Evolutionary conservation across 2,113 vertebrate species (phyloP), one percentile per base, ranked within the genome.

Genomic region (Tamias sibiricus): DNA sequence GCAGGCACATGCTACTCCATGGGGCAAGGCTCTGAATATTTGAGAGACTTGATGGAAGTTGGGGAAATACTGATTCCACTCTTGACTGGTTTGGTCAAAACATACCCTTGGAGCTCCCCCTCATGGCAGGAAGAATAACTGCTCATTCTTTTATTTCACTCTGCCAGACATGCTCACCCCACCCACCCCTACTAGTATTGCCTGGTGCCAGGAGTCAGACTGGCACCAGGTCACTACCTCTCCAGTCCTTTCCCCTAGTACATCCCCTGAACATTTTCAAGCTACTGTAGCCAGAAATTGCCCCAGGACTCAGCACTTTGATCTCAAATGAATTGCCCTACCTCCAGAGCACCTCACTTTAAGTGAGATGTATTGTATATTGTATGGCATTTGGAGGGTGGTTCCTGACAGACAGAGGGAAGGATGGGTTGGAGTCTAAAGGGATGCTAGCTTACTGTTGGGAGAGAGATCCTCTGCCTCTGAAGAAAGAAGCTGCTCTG

Each of bases 71-170:
- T 26, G 71, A 94, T 32, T 37, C 4, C 16, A 0, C 0, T 17
- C 54, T 47, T 52, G n/a, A 87, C 9, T 0, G 28, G 35, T n/a
- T 20, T 4, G 30, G 74, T 62, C 8, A 8, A 66, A 72, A 66
- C 1, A 0, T 59, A 20, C 13, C 28, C 0, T 64, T 64, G 20
- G 40, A 37, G 72, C 91, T 44, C 95, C 89, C 62, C 16, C 91
- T 93, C 74, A 89, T 93, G 97, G 35, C 49, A n/a, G 16, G 11
- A 92, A 94, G 22, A 91, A 30, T 89, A 96, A 89, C 52, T 79
- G 40, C 40, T 30, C 2, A 2, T 81, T 59, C 10, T 80, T 59
- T 80, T 2, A 1, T 71, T 59, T 87, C 20, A 1, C 5, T 4
- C 20, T 8, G 26, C 24, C 30, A 28, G 42, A 35, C 28, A 20